Percentiles rank a stretch among this genome's conserved stretches.
Conservation (phyloP, 1,140 invertebrate species). For the Drosophila parvula region DNA sequence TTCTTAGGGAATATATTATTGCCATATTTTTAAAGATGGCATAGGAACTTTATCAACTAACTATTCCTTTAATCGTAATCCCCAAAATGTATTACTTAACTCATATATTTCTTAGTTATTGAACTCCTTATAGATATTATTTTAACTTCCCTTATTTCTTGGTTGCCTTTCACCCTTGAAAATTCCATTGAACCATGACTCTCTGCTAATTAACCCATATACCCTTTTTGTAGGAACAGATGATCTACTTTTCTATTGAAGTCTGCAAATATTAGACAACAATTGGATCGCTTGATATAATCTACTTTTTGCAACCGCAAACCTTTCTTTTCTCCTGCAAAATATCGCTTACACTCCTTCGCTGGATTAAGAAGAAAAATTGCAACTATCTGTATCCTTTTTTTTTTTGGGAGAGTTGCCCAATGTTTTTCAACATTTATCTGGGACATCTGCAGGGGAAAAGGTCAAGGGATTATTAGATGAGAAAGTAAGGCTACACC, state of each 20-base stretch:
- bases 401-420: constrained; percentile 26
- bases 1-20: too few relatives aligned
- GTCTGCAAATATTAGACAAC: constrained; percentile 43
- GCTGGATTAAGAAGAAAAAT: constrained; percentile 25
- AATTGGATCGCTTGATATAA: constrained; percentile 45
- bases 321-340: not conserved
- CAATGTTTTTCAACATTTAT: constrained; percentile 61
- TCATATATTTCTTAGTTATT: not conserved
- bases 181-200: not conserved
- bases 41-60: too few relatives aligned
- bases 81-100: not conserved
- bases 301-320: constrained; percentile 46
- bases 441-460: constrained; percentile 56
- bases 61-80: too few relatives aligned
- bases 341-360: constrained; percentile 29
- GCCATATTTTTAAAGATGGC: too few relatives aligned
- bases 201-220: not conserved
- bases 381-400: constrained; percentile 19
- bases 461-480: constrained; percentile 71
- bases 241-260: constrained; percentile 40
- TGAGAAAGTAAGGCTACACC: constrained; percentile 51
- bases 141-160: not conserved
- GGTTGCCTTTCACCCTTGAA: not conserved
- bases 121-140: not conserved
- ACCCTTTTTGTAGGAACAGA: constrained; percentile 21